Evolutionary conservation across 2,888 invertebrate genomes (phyloP), one percentile per base, ranked within the genome.

Genomic region (Perizoma affinitatum): DNA sequence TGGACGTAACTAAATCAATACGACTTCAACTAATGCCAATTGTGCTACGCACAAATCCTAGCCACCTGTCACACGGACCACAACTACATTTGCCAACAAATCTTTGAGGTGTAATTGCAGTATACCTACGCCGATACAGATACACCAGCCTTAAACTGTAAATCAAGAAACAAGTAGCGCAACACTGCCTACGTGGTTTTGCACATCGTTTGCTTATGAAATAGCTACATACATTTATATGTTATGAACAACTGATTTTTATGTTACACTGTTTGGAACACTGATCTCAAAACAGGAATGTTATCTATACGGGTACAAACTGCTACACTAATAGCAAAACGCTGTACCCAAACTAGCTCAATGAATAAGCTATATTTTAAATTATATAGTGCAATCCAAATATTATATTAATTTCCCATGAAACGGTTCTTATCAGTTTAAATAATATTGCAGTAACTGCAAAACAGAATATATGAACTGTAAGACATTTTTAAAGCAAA

Each of bases 81-180:
- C 67, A 60, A 58, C 60, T 68, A 61, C 61, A 74, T 71, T 75
- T 75, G 73, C 77, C 75, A 80, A 85, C 86, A 88, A 86, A 87
- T 88, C 83, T 86, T 82, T 79, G 77, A 83, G 75, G 79, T 83
- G 81, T 87, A 86, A 87, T 87, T 85, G 83, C 83, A 80, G 80
- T 80, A 82, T 82, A 82, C 77, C 79, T 81, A 80, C 77, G 73
- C 75, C 72, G 79, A 77, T 83, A 86, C 78, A 78, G 78, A 78
- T 77, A 76, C 75, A 74, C 73, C 71, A 74, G 70, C 45, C 46
- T 53, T 7, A 11, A 42, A 41, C 45, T 35, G 34, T 49, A 43
- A 38, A 54, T 42, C 44, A 48, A 42, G 38, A 46, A 50, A 9
- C 6, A 34, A 62, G 61, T 54, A 62, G 57, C 57, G 54, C 61